Evolutionary conservation across 1,140 invertebrate species (phyloP).

Genomic region (Brachionus rotundiformis): DNA sequence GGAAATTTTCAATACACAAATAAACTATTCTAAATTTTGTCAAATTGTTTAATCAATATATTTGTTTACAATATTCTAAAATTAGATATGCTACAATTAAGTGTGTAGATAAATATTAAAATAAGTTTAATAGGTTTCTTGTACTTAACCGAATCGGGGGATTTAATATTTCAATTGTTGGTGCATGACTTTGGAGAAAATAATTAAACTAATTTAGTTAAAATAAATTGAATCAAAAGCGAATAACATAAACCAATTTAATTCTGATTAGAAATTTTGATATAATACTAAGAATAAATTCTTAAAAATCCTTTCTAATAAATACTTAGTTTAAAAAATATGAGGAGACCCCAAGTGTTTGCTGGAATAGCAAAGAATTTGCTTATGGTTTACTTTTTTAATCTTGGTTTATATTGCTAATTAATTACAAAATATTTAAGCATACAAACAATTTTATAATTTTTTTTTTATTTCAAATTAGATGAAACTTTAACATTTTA

Average conservation of each 20-base stretch:
- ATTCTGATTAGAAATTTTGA: background rate
- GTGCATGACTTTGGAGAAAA: too few relatives aligned
- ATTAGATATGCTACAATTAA: background rate
- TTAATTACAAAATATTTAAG: conserved; percentile 11
- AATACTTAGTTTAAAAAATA: background rate
- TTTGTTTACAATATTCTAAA: background rate
- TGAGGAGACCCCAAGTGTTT: background rate
- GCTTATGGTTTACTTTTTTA: conserved; percentile 18
- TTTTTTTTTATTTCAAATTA: conserved; percentile 41
- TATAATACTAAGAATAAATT: background rate
- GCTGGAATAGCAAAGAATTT: background rate
- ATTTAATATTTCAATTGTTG: too few relatives aligned
- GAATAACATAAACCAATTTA: background rate
- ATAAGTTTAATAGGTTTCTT: too few relatives aligned
- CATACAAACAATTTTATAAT: conserved; percentile 27
- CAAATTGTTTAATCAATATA: background rate
- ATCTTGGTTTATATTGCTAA: conserved; percentile 2
- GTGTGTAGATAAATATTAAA: background rate
- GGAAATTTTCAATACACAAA: background rate
- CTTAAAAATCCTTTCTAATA: background rate
- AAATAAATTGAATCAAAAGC: background rate
- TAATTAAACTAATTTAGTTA: too few relatives aligned
- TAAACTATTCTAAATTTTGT: background rate
- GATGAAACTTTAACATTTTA: conserved; percentile 45
- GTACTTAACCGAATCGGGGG: too few relatives aligned